Percentiles rank a stretch among this genome's conserved stretches.
These are phyloP conservation scores for Axis porcinus DNA, from an alignment of 2,113 vertebrate species.

Conservation along the genomic window DNA sequence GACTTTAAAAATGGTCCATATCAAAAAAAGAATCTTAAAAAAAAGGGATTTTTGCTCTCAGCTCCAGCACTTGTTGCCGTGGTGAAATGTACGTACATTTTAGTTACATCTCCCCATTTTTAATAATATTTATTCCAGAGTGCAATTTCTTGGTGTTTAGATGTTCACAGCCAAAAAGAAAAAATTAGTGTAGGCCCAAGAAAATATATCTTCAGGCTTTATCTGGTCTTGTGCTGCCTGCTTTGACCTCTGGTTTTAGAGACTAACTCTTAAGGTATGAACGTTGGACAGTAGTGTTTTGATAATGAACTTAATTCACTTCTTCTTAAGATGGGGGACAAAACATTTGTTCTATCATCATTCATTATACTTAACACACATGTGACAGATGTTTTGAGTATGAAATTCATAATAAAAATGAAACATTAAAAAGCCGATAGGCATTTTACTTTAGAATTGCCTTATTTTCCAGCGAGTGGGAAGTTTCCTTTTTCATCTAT, in stretches of 20 bases:
- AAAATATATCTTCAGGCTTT: neutral
- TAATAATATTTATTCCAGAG: neutral
- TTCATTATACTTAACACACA: neutral
- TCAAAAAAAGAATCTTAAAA: neutral
- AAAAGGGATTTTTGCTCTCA: neutral
- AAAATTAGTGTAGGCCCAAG: neutral
- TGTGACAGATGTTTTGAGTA: neutral
- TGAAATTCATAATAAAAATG: neutral
- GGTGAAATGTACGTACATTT: neutral
- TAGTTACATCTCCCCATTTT: neutral
- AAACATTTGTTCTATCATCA: neutral
- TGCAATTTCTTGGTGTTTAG: conserved; percentile 14
- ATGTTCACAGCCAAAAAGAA: neutral
- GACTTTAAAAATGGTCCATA: neutral
- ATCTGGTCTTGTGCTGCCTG: neutral
- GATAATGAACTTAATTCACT: neutral
- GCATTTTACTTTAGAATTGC: conserved; percentile 6
- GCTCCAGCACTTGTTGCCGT: neutral
- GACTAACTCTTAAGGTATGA: neutral
- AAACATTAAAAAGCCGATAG: neutral
- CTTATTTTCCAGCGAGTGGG: neutral
- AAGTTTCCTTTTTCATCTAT: neutral
- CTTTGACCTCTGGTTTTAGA: neutral
- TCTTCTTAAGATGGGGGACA: neutral
- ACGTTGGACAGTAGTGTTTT: neutral